These are phyloP conservation scores for Laupala kohalensis DNA, from an alignment of 1,140 invertebrate species.

Conservation along the genomic window DNA sequence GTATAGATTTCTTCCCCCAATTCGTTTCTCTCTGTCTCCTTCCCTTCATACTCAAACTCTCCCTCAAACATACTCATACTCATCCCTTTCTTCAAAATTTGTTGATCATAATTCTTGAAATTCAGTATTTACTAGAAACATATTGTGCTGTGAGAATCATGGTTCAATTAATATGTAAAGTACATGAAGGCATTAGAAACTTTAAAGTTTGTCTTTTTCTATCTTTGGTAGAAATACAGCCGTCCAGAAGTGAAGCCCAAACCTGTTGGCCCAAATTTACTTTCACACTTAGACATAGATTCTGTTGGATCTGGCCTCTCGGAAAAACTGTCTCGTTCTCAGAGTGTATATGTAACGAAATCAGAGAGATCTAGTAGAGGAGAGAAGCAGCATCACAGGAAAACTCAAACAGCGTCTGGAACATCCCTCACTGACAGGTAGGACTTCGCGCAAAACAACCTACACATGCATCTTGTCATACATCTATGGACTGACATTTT, in stretches of 20 bases:
- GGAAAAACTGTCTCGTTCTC: background rate
- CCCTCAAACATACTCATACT: too few species aligned
- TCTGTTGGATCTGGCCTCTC: background rate
- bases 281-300: background rate
- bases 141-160: background rate
- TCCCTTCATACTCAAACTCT: too few species aligned
- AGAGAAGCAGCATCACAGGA: background rate
- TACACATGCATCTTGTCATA: too few species aligned
- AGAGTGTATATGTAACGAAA: background rate
- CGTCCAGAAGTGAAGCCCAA: too few species aligned
- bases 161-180: background rate
- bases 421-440: constrained; percentile 23
- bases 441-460: too few species aligned
- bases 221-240: background rate
- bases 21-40: too few species aligned
- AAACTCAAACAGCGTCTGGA: background rate
- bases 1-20: too few species aligned
- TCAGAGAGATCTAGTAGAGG: background rate
- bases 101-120: too few species aligned
- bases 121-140: background rate
- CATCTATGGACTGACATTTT: too few species aligned
- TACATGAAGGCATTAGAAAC: background rate
- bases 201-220: background rate
- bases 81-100: too few species aligned
- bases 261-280: background rate